A percentile compares a stretch with the other conserved stretches of the same genome.
phyloP scores from a whole-genome alignment of 2,888 invertebrate genomes.

The Actias luna region DNA sequence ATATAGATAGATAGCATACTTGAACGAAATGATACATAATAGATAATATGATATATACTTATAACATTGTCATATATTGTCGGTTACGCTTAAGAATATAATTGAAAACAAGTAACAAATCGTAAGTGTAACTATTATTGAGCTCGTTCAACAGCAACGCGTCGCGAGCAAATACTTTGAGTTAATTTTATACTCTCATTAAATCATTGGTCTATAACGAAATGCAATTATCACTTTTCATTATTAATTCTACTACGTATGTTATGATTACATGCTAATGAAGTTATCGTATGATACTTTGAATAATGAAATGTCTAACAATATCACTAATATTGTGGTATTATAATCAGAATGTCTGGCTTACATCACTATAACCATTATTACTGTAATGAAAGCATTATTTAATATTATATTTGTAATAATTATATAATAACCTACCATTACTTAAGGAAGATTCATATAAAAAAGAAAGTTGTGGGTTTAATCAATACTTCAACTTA shows the following conservation, averaged over 20 bases:
- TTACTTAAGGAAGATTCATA: neutral
- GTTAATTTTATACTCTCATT: neutral
- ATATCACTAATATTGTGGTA: neutral
- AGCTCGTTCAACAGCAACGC: neutral
- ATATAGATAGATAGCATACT: too few relatives aligned
- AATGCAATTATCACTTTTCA: conserved; percentile 30
- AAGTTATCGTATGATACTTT: conserved; percentile 9
- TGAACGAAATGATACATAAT: too few relatives aligned
- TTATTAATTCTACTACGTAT: conserved; percentile 22
- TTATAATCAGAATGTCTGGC: neutral
- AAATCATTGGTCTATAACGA: conserved; percentile 24
- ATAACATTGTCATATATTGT: too few relatives aligned
- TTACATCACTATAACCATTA: too few relatives aligned
- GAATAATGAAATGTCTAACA: conserved; percentile 7
- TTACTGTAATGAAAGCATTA: too few relatives aligned
- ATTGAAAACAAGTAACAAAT: neutral
- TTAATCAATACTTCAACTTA: neutral
- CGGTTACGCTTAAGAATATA: neutral
- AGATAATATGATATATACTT: too few relatives aligned
- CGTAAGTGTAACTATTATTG: neutral
- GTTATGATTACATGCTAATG: neutral
- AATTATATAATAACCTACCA: neutral
- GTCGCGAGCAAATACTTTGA: neutral
- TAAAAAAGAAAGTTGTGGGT: neutral
- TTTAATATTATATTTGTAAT: neutral